A percentile compares a stretch with the other conserved stretches of the same genome.
These are phyloP conservation scores for Corella eumyota DNA, from an alignment of 23 tunicate species.

Conservation along the genomic window DNA sequence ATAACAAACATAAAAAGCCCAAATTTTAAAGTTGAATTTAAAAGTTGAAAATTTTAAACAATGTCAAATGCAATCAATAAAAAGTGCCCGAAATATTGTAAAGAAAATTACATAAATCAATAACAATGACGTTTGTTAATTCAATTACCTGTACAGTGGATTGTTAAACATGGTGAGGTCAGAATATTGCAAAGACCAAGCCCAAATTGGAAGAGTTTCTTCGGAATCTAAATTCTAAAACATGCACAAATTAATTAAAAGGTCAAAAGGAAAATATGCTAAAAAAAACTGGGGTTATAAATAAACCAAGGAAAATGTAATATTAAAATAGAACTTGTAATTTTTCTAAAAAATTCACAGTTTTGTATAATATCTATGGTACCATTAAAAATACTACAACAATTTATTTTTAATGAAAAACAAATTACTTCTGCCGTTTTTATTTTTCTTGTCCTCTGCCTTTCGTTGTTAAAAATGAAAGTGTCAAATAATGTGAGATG, in stretches of 20 bases:
- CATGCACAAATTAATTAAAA: too few relatives aligned
- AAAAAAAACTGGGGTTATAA: background rate
- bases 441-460: conserved; percentile 18
- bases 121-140: too few relatives aligned
- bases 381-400: background rate
- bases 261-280: too few relatives aligned
- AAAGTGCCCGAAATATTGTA: too few relatives aligned
- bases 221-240: too few relatives aligned
- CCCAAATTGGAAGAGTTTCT: conserved; percentile 50
- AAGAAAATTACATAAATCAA: too few relatives aligned
- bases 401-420: background rate
- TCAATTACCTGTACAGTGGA: conserved; percentile 58
- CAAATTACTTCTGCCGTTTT: conserved; percentile 2
- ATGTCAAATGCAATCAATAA: too few relatives aligned
- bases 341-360: background rate
- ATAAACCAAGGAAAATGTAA: background rate
- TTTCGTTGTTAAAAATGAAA: conserved; percentile 78
- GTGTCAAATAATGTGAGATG: conserved; percentile 48
- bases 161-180: conserved; percentile 51
- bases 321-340: background rate
- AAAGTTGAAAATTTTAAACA: too few relatives aligned
- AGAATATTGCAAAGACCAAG: conserved; percentile 38
- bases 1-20: too few relatives aligned
- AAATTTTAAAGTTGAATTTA: too few relatives aligned
- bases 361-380: background rate